Evolutionary conservation across 2,113 vertebrate species (phyloP).

Genomic region (Callopanchax toddi): DNA sequence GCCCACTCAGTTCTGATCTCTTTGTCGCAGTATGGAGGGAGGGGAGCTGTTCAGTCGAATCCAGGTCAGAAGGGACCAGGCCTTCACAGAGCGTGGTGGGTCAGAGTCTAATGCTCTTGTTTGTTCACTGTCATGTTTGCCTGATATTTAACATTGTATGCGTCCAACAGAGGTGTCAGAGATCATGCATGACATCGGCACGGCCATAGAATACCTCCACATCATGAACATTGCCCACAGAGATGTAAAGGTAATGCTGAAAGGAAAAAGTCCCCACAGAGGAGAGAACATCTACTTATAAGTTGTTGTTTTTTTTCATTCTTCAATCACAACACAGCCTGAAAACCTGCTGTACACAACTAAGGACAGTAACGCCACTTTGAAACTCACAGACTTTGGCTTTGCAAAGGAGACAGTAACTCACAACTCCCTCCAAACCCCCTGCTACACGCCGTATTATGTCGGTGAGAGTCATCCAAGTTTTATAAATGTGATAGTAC

Average conservation of each 20-base stretch:
- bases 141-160: not conserved
- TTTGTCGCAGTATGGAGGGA: conserved; percentile 75
- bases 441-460: conserved; percentile 74
- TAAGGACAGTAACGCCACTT: conserved; percentile 85
- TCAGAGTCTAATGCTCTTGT: not conserved
- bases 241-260: conserved; percentile 86
- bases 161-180: conserved; percentile 87
- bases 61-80: conserved; percentile 74
- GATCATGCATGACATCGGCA: conserved; percentile 92
- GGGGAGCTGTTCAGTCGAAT: conserved; percentile 77
- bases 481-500: not conserved
- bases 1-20: conserved; percentile 41
- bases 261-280: not conserved
- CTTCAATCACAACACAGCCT: conserved; percentile 68
- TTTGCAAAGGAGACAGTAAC: conserved; percentile 93
- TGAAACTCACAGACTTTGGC: conserved; percentile 93
- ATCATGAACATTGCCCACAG: conserved; percentile 90
- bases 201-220: conserved; percentile 90
- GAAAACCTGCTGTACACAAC: conserved; percentile 93
- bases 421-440: conserved; percentile 80
- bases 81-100: conserved; percentile 77
- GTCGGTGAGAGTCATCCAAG: conserved; percentile 56
- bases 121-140: not conserved
- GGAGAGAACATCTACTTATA: not conserved
- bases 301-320: not conserved